These are phyloP conservation scores for Campodea augens DNA, from an alignment of 1,140 invertebrate genomes.

Conservation along the genomic window DNA sequence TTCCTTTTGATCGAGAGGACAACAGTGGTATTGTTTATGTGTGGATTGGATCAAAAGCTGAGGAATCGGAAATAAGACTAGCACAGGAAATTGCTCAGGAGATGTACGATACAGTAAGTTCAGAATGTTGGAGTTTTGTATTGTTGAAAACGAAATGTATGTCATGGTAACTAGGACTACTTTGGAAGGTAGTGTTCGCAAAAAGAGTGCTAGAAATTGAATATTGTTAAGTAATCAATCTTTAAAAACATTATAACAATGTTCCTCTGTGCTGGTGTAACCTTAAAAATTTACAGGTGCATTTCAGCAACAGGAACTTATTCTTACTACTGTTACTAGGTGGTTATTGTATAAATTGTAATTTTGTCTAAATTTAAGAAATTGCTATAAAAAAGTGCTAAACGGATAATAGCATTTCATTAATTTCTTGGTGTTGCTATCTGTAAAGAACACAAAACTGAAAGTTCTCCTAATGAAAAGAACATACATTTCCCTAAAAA, in stretches of 20 bases:
- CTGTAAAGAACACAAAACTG: too few relatives aligned
- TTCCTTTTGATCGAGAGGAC: conserved; percentile 80
- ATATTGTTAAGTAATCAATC: background rate
- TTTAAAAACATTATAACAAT: background rate
- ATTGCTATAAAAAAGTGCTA: too few relatives aligned
- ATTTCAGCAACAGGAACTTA: too few relatives aligned
- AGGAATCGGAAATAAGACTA: conserved; percentile 69
- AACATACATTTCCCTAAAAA: too few relatives aligned
- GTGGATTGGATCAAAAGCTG: conserved; percentile 83
- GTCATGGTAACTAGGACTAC: background rate
- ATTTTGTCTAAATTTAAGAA: too few relatives aligned
- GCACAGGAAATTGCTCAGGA: conserved; percentile 84
- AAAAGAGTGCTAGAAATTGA: background rate
- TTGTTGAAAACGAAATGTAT: background rate
- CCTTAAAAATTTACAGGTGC: too few relatives aligned
- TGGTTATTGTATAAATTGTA: too few relatives aligned
- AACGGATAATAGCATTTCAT: too few relatives aligned
- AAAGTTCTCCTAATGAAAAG: too few relatives aligned
- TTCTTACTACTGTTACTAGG: too few relatives aligned
- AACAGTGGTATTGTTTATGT: conserved; percentile 88
- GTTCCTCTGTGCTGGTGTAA: too few relatives aligned
- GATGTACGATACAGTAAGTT: conserved; percentile 63
- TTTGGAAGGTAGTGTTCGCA: background rate
- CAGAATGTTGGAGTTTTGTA: background rate
- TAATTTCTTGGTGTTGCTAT: too few relatives aligned